Conservation (phyloP, 2,113 vertebrate genomes). For the Cisticola juncidis region DNA sequence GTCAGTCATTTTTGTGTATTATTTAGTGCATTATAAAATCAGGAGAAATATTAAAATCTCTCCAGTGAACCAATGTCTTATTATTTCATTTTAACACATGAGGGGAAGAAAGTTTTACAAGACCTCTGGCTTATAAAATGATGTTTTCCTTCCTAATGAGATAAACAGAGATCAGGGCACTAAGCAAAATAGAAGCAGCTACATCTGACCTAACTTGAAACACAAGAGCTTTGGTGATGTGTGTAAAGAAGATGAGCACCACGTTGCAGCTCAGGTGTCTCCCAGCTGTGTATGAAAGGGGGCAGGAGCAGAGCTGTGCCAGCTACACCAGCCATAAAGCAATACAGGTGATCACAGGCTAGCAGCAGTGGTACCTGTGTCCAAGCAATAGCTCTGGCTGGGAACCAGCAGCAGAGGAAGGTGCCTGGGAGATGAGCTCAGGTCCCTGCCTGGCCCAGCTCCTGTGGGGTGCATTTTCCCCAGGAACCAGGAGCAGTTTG, state of each 20-base stretch:
- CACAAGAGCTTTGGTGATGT: neutral
- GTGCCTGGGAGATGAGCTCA: neutral
- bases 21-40: neutral
- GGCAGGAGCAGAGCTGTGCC: neutral
- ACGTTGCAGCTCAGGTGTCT: rapidly evolving
- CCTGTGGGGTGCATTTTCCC: rapidly evolving
- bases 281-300: neutral
- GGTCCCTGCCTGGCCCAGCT: neutral
- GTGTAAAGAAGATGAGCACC: neutral
- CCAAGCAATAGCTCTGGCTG: neutral
- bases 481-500: neutral
- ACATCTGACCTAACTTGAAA: neutral
- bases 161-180: neutral
- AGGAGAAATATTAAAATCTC: neutral
- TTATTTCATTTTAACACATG: neutral
- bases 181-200: neutral
- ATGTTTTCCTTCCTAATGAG: rapidly evolving
- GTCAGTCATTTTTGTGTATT: neutral
- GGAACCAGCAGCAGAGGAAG: neutral
- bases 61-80: neutral
- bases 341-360: neutral
- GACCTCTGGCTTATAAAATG: neutral
- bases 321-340: neutral
- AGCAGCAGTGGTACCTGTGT: neutral
- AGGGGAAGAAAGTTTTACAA: neutral